Evolutionary conservation across 2,797 vertebrate species (phyloP), one percentile per base, ranked within the genome.

Genomic region (Bovichtus variegatus): DNA sequence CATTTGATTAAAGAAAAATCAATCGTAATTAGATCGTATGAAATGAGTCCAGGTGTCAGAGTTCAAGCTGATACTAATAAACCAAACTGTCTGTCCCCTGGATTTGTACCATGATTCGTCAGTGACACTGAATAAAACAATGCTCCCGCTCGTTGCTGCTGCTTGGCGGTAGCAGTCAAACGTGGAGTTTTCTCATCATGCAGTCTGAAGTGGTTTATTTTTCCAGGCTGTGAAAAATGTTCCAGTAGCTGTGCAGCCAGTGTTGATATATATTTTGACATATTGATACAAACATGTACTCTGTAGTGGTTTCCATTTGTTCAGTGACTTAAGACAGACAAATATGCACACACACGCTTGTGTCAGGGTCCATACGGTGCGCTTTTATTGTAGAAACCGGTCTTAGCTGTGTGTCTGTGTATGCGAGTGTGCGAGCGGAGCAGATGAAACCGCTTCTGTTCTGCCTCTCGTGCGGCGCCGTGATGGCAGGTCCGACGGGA

Each of bases 401-500:
- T 63, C 57, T 55, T n/a, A 18, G 6, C 34, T 58, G 3, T 76
- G 41, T 61, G 55, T 74, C 53, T 70, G 67, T 70, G 38, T 76
- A 78, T 36, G 36, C 36, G 29, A 54, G 31, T 64, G 55, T 64
- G 50, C 59, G 59, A 72, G 64, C 62, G 51, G 36, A 66, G 75
- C 74, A 88, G 89, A 86, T 86, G 69, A 87, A 90, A 83, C 78
- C 61, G 83, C 89, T 88, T 88, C 83, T 88, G 75, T 88, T 85
- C 65, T 87, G 75, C 76, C 83, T 86, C 83, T 76, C 80, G 19
- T 87, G 82, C 83, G 76, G 82, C 47, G 58, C 87, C 87, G 82
- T 89, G 92, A 92, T 91, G 90, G 89, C 82, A 75, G 81, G 84
- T 88, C 91, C 89, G 82, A 74, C 71, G 74, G 93, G 88, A 92